These are phyloP conservation scores for Heliothis peltigera DNA, from an alignment of 2,888 invertebrate species.

Conservation along the genomic window DNA sequence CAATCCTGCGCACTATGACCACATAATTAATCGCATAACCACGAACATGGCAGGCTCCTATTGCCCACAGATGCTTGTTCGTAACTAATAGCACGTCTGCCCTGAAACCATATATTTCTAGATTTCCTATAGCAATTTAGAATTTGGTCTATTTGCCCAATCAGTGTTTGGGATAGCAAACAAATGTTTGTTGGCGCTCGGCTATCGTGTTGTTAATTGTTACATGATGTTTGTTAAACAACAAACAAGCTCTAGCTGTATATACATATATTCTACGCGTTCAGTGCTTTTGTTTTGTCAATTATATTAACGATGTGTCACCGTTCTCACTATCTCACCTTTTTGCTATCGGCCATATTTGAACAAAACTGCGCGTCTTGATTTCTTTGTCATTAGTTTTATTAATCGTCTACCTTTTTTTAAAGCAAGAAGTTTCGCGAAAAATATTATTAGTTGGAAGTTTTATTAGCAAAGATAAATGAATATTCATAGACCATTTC, in stretches of 20 bases:
- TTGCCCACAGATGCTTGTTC: neutral
- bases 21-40: neutral
- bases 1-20: neutral
- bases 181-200: slow-evolving; percentile 24
- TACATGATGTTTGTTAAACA: slow-evolving; percentile 36
- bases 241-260: slow-evolving; percentile 14
- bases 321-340: too few species aligned
- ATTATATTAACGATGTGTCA: neutral
- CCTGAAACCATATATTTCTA: neutral
- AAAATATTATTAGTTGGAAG: too few species aligned
- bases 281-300: slow-evolving; percentile 2
- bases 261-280: neutral
- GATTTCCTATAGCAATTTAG: neutral
- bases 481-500: too few species aligned
- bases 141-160: slow-evolving; percentile 14
- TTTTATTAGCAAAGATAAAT: too few species aligned
- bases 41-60: neutral
- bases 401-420: too few species aligned
- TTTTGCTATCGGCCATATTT: too few species aligned
- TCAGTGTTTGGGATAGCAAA: slow-evolving; percentile 30
- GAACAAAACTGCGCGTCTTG: too few species aligned
- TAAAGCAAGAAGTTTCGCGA: too few species aligned
- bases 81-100: neutral
- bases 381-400: too few species aligned
- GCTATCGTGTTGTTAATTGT: slow-evolving; percentile 34